Conservation (phyloP, 2,888 invertebrate species). For the Aspidapion aeneum region DNA sequence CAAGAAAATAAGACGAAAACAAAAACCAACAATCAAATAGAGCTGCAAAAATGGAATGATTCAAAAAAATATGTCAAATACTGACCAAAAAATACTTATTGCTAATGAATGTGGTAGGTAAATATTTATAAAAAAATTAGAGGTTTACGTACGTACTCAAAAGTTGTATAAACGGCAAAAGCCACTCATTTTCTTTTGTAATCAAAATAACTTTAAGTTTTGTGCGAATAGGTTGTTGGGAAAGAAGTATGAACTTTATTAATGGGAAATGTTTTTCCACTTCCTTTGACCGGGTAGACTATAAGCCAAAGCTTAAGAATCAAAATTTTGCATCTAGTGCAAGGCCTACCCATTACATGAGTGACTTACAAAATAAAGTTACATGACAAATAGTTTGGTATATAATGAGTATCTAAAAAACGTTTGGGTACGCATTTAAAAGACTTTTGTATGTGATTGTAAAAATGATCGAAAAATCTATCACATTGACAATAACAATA, state of each 20-base stretch:
- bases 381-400: too few species aligned
- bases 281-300: too few species aligned
- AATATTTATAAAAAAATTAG: background rate
- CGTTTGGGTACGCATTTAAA: conserved; percentile 50
- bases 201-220: too few species aligned
- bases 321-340: too few species aligned
- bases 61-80: conserved; percentile 44
- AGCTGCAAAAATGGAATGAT: conserved; percentile 44
- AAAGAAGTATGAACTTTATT: background rate
- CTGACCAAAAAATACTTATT: conserved; percentile 53
- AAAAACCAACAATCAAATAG: conserved; percentile 29
- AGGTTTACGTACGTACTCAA: too few species aligned
- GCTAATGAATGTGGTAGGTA: conserved; percentile 50
- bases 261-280: conserved; percentile 27
- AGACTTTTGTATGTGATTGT: conserved; percentile 58
- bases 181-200: too few species aligned
- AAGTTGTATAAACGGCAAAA: background rate
- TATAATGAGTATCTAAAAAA: conserved; percentile 49
- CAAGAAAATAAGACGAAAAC: conserved; percentile 40
- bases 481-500: conserved; percentile 53
- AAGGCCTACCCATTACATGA: too few species aligned
- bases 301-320: too few species aligned
- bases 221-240: background rate
- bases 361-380: too few species aligned
- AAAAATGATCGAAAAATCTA: conserved; percentile 67